Evolutionary conservation across 2,888 invertebrate species (phyloP).

Genomic region (Lymantria monacha): DNA sequence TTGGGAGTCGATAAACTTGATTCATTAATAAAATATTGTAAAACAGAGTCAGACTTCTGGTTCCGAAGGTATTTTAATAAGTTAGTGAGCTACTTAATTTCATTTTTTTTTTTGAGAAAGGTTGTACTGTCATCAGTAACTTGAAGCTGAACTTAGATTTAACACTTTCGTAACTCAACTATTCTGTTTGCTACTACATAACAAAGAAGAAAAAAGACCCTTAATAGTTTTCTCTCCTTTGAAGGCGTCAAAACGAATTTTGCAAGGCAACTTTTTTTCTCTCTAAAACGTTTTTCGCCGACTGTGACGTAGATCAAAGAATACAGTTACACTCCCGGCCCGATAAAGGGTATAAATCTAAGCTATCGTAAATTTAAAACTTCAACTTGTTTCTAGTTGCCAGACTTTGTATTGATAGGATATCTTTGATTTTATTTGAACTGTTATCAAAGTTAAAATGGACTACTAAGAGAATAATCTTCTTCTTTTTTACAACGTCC

Average conservation of each 20-base stretch:
- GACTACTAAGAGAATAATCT: too few relatives aligned
- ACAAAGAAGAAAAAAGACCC: conserved; percentile 34
- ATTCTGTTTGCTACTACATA: conserved; percentile 33
- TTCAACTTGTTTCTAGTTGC: conserved; percentile 7
- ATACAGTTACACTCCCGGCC: conserved; percentile 42
- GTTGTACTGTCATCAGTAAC: too few relatives aligned
- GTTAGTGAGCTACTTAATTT: too few relatives aligned
- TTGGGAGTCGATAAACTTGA: too few relatives aligned
- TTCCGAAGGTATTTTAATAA: too few relatives aligned
- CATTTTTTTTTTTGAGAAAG: too few relatives aligned
- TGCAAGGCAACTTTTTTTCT: conserved; percentile 42
- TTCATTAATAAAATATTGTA: too few relatives aligned
- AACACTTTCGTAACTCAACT: conserved; percentile 26
- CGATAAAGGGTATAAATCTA: conserved; percentile 34
- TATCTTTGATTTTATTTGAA: conserved; percentile 6
- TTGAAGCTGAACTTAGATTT: conserved; percentile 8
- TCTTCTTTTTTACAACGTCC: too few relatives aligned
- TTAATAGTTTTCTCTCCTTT: conserved; percentile 42
- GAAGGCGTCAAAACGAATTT: conserved; percentile 49
- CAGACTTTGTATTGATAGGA: conserved; percentile 19
- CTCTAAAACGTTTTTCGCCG: conserved; percentile 49
- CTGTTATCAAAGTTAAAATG: conserved; percentile 1
- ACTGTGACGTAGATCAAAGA: conserved; percentile 54
- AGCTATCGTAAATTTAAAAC: conserved; percentile 32
- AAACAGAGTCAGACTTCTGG: too few relatives aligned